Evolutionary conservation across 2,797 vertebrate genomes (phyloP), one percentile per base, ranked within the genome.

Genomic region (Coluber constrictor): DNA sequence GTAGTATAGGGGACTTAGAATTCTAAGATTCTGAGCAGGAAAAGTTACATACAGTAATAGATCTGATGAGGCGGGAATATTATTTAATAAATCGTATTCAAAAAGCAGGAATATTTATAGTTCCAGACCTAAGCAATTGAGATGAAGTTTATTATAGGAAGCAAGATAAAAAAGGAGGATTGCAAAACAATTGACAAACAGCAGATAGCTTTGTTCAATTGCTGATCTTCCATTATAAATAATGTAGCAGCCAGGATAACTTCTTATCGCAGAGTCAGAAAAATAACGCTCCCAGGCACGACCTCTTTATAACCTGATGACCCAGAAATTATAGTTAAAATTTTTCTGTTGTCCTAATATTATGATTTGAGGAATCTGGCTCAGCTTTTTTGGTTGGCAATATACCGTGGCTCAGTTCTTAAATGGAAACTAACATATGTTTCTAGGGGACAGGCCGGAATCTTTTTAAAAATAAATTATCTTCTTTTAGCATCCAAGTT

Each of bases 271-370:
- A 88, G 91, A 88, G n/a, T 79, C 88, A 60, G 63, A 93, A 88
- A 91, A 93, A 91, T 70, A 93, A 79, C 43, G 56, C 86, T 88
- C 66, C 55, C 32, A 88, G 56, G 6, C 29, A 29, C 43, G 90
- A 60, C 66, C 90, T 79, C 86, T 37, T 88, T 93, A 47, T 54
- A 91, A 93, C 61, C 83, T 54, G 55, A 74, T 90, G 47, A 43
- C n/a, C 92, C 57, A 92, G 88, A 86, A 90, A 90, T 92, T 32
- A 86, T 63, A 63, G 56, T 51, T 32, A 70, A 93, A 90, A 32
- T 90, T 18, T 29, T 90, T 93, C 60, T 90, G 56, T 79, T 93
- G 55, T 88, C 63, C 66, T 47, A 88, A 61, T 88, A 91, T 88
- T 93, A 88, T 91, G 55, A 88, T 54, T 79, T 32, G 92, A 63